Evolutionary conservation across 2,797 vertebrate species (phyloP), one percentile per base, ranked within the genome.

Genomic region (Sarcophilus harrisii): DNA sequence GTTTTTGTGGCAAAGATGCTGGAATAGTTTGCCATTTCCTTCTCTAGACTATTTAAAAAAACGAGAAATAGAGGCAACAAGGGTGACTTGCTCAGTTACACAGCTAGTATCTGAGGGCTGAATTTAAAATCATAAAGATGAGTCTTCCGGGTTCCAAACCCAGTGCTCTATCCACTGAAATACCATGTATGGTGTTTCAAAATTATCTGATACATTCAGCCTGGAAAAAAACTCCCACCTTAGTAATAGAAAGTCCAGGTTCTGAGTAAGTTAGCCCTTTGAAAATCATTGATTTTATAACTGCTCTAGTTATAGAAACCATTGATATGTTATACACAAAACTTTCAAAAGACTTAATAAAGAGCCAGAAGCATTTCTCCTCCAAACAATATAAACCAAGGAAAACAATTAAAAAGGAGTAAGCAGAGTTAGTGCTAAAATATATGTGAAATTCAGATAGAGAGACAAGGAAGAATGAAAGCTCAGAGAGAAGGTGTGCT

Each of bases 311-410:
- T 52, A 90, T 0, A 58, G 59, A 66, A 96, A n/a, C 5, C 16
- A 92, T 92, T 54, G 27, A 0, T 29, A 62, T 96, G 0, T 59
- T 93, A 92, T 73, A 94, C 45, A 94, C 57, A 24, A 4, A n/a
- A 52, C 87, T 96, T 93, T 94, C 58, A 58, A 30, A n/a, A 73
- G 58, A 95, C 58, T 94, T 90, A 59, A 16, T 91, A 92, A 57
- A 92, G 58, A 90, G 16, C 0, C 6, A 58, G 29, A 92, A 93
- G 32, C 54, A 57, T 57, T 91, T 73, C 45, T 66, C 58, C 62
- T 93, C 96, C 92, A 95, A 93, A 95, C 29, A 11, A 3, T 45
- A 13, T 32, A 81, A 14, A 91, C 58, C 16, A 73, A 66, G 73
- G 6, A 91, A 89, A 96, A 91, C 52, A 94, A 95, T 91, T 90